phyloP scores from a whole-genome alignment of 2,113 vertebrate genomes.

The Sarotherodon lohbergeri region DNA sequence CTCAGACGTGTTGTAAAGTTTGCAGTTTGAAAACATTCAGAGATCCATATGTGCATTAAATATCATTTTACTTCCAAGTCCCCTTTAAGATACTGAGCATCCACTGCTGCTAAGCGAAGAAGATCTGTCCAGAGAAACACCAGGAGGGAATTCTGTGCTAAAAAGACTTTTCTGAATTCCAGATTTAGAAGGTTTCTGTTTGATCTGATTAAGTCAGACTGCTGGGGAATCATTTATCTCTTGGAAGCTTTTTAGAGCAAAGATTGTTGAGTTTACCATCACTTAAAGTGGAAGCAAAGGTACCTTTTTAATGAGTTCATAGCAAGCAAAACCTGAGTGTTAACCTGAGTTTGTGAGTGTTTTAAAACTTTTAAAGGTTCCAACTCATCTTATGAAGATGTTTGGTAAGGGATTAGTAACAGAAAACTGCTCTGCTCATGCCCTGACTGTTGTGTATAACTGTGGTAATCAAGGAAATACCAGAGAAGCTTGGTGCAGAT shows the following conservation, averaged over 20 bases:
- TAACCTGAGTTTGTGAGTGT: background rate
- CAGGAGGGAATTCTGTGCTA: background rate
- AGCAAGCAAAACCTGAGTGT: background rate
- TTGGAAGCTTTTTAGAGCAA: background rate
- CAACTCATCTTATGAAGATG: background rate
- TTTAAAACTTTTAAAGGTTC: background rate
- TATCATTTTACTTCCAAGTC: background rate
- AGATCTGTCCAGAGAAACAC: background rate
- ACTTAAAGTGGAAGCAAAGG: background rate
- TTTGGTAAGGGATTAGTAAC: background rate
- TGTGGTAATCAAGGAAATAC: background rate
- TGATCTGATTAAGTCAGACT: background rate
- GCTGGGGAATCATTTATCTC: background rate
- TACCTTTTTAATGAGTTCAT: background rate
- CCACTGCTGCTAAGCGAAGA: background rate
- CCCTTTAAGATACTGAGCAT: background rate
- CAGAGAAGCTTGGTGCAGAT: background rate
- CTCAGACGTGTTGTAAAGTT: background rate
- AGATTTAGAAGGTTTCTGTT: background rate
- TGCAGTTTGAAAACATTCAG: background rate
- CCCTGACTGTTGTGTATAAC: background rate
- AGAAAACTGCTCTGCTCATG: background rate
- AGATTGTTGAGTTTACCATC: background rate
- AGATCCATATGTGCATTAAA: background rate
- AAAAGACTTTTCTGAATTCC: background rate